Conservation (phyloP, 2,113 vertebrate genomes). For the Peromyscus californicus region DNA sequence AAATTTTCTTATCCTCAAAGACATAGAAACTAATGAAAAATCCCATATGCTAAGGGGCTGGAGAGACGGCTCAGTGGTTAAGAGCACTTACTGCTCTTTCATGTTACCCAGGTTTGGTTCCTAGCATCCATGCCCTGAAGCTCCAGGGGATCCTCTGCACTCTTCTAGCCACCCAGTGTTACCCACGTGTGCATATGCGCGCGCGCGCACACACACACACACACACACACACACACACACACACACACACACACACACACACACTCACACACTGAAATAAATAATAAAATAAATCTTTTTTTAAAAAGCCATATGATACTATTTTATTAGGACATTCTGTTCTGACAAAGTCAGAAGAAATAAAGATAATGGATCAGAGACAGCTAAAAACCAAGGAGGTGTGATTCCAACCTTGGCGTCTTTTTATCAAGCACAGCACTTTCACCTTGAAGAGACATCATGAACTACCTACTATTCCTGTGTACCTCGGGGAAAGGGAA, state of each 20-base stretch:
- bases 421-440: neutral
- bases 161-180: neutral
- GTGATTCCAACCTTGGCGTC: neutral
- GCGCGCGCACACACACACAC: neutral
- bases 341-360: neutral
- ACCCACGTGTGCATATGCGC: neutral
- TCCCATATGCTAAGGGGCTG: neutral
- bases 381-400: neutral
- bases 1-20: neutral
- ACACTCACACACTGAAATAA: neutral
- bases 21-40: neutral
- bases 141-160: neutral
- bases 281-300: neutral
- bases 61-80: neutral
- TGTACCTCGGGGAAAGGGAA: neutral
- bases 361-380: neutral
- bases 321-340: neutral
- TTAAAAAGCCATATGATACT: neutral
- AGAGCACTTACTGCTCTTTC: neutral
- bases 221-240: neutral
- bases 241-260: neutral
- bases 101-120: neutral
- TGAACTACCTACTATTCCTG: neutral
- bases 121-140: neutral
- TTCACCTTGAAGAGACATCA: neutral